Base-by-base conservation (phyloP, 1,140 invertebrate genomes). In the Calliopsis andreniformis region DNA sequence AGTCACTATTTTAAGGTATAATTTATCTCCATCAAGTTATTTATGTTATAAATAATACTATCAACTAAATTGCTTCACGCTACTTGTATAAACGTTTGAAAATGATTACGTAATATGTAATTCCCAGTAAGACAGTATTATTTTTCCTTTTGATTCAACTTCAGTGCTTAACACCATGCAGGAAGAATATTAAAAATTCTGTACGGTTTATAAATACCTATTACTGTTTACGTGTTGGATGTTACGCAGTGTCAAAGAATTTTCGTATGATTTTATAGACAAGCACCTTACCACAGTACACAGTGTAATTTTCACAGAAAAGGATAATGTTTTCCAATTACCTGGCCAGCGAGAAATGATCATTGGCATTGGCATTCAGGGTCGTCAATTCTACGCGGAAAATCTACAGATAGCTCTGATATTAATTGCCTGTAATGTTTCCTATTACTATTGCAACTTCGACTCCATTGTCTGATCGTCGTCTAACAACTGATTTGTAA, bases 291-390 rank as follows among this genome's bases (percentile, higher is more conserved):
- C 18, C 28, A 70, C 35, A 49, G 43, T 49, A 20, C 18, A 32
- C 42, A 61, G 16, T 28, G 30, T 61, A 23, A 35, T 61, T 23
- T 49, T 70, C 53, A 49, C 55, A 43, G 43, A 35, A 49, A 6
- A 39, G 8, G 49, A 59, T 47, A 70, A 61, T 25, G 43, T n/a
- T 47, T 10, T 49, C 39, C 61, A 70, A 61, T 70, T 20, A 49
- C 16, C n/a, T n/a, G 51, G n/a, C 16, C 20, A 28, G 14, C 16
- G 16, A 18, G 2, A 20, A 43, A 61, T 70, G 20, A 61, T 61
- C 61, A 70, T 61, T 58, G 20, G 30, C 18, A 35, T 70, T 28
- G 55, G 30, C 42, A 32, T 61, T 70, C 56, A 59, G 20, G 55
- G 56, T 49, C 56, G 30, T 12, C 10, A 23, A 58, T 70, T 70